These are phyloP conservation scores for Scaptodrosophila latifasciaeformis DNA, from an alignment of 2,888 invertebrate species.

Conservation along the genomic window DNA sequence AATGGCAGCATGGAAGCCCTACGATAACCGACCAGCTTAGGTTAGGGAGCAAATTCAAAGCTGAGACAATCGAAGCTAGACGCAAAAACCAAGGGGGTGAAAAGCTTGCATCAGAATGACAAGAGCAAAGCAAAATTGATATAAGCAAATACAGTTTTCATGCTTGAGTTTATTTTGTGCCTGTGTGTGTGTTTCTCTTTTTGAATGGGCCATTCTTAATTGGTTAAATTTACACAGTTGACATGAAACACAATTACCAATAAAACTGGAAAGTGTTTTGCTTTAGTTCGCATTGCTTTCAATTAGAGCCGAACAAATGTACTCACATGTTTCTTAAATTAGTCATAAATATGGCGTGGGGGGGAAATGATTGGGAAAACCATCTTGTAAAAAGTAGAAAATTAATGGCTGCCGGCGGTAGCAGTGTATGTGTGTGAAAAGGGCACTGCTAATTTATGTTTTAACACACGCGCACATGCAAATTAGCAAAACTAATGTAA, in stretches of 20 bases:
- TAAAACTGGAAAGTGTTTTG: no score
- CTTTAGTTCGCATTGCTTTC: no score
- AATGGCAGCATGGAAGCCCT: constrained; percentile 29
- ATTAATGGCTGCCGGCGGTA: neutral
- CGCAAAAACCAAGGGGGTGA: neutral
- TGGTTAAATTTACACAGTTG: constrained; percentile 38
- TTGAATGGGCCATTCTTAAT: constrained; percentile 42
- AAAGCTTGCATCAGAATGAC: neutral
- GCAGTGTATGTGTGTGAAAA: constrained; percentile 11
- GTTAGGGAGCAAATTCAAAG: no score
- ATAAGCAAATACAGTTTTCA: constrained; percentile 49
- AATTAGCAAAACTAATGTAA: constrained; percentile 51
- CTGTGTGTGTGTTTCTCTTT: no score
- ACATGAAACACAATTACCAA: constrained; percentile 7
- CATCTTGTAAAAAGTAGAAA: neutral
- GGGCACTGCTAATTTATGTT: constrained; percentile 60
- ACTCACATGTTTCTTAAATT: no score
- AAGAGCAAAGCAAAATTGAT: constrained; percentile 34
- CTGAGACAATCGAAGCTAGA: neutral
- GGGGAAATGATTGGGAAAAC: constrained; percentile 6
- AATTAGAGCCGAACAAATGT: constrained; percentile 38
- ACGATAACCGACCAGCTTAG: constrained; percentile 11
- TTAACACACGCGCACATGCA: constrained; percentile 57
- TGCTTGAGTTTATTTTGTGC: constrained; percentile 37
- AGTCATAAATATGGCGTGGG: constrained; percentile 59